Evolutionary conservation across 2,888 invertebrate genomes (phyloP), one percentile per base, ranked within the genome.

Genomic region (Drepanosiphum platanoidis): DNA sequence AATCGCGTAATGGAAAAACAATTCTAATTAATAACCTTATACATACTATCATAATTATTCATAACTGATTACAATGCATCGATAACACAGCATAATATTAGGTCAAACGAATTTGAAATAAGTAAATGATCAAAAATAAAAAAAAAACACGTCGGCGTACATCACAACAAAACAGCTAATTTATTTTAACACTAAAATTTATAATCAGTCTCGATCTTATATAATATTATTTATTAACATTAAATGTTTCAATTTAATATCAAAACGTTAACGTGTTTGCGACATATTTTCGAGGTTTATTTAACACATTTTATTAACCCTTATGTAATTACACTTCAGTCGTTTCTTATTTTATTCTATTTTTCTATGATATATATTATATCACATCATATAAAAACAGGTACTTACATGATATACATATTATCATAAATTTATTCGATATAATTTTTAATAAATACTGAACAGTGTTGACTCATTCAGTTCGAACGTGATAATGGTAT

Each of bases 161-260:
- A 32, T 42, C 34, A 70, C 42, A 42, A 42, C 11, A 46, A 46
- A 42, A 72, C 11, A n/a, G 32, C 1, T 22, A 7, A 34, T 68
- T 66, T 68, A 66, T 79, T 79, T 46, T n/a, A 79, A 13, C 32
- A 42, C 22, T 66, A 66, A 78, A 42, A 32, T 79, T 32, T 46
- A 79, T 32, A 79, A 68, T 66, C 66, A 79, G 79, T 79, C 79
- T 79, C 46, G 79, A 66, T 79, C 78, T 66, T 77, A 78, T 46
- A 30, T 7, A 15, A 7, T 66, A 34, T 34, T 66, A 36, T 39
- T 39, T 64, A 30, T 9, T 64, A 0, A 77, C 18, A 27, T 36
- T 4, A 36, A 36, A 61, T 39, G 39, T 77, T 61, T 61, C 3
- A 66, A 15, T 15, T 34, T 4, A 66, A 32, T 4, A 3, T 66